These are phyloP conservation scores for Agrilus planipennis DNA, from an alignment of 1,140 invertebrate genomes.

Conservation along the genomic window DNA sequence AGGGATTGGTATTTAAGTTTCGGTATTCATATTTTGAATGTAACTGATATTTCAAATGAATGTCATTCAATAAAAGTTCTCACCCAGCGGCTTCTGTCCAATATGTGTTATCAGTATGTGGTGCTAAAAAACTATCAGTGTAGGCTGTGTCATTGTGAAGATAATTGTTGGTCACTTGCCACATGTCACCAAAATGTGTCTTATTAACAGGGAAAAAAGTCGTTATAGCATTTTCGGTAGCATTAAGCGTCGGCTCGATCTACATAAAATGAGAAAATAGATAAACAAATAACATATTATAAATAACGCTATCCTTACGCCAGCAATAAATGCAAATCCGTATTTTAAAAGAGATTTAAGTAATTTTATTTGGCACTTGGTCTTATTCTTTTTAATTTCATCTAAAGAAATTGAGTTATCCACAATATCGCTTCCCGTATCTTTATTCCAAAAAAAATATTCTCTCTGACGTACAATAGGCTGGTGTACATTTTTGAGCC, in stretches of 20 bases:
- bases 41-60: not conserved
- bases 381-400: too few relatives aligned
- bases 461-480: too few relatives aligned
- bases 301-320: too few relatives aligned
- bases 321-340: too few relatives aligned
- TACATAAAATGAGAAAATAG: slow-evolving; percentile 17
- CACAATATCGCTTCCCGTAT: too few relatives aligned
- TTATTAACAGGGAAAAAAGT: slow-evolving; percentile 43
- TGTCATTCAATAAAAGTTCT: too few relatives aligned
- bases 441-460: too few relatives aligned
- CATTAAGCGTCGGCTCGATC: slow-evolving; percentile 38
- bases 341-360: too few relatives aligned
- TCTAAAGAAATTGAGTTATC: too few relatives aligned
- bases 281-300: too few relatives aligned
- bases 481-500: too few relatives aligned
- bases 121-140: slow-evolving; percentile 38
- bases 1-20: not conserved
- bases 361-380: too few relatives aligned
- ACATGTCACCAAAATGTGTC: slow-evolving; percentile 54
- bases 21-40: not conserved
- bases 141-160: slow-evolving; percentile 56
- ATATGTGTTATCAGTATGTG: slow-evolving; percentile 59
- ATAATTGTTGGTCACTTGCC: slow-evolving; percentile 47
- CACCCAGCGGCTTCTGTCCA: slow-evolving; percentile 58
- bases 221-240: slow-evolving; percentile 39